Conservation (phyloP, 2,797 vertebrate genomes). For the Oryzias sinensis region DNA sequence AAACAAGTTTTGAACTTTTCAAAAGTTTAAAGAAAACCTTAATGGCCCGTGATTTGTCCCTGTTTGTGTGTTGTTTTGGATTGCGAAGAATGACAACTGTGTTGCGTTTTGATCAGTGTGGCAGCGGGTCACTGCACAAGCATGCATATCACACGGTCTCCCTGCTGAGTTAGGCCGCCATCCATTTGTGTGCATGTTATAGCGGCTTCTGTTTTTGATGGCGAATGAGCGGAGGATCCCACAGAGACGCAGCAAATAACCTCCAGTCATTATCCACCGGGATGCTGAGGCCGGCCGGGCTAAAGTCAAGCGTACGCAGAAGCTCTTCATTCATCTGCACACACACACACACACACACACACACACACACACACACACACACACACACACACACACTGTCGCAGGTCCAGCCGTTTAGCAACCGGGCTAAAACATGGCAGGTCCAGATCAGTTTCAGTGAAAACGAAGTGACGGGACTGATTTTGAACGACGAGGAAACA, state of each 20-base stretch:
- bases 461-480: too few relatives aligned
- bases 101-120: constrained; percentile 66
- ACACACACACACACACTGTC: constrained; percentile 8
- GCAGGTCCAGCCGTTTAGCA: constrained; percentile 48
- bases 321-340: constrained; percentile 47
- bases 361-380: constrained; percentile 8
- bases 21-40: constrained; percentile 18
- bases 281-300: constrained; percentile 38
- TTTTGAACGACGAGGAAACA: too few relatives aligned
- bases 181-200: constrained; percentile 17
- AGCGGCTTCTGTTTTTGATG: constrained; percentile 35
- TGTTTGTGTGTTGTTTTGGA: constrained; percentile 26
- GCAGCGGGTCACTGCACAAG: constrained; percentile 55
- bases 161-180: constrained; percentile 33
- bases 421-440: constrained; percentile 12
- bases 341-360: constrained; percentile 19
- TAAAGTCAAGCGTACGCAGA: constrained; percentile 25
- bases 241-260: constrained; percentile 38
- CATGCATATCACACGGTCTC: constrained; percentile 30
- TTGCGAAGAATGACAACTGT: constrained; percentile 38
- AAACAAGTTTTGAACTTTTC: background rate
- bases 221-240: constrained; percentile 54
- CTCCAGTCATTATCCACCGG: constrained; percentile 61
- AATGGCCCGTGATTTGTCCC: constrained; percentile 20
- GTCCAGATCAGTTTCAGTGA: constrained; percentile 27